Conservation (phyloP, 2,113 vertebrate species). For the Ciconia maguari region DNA sequence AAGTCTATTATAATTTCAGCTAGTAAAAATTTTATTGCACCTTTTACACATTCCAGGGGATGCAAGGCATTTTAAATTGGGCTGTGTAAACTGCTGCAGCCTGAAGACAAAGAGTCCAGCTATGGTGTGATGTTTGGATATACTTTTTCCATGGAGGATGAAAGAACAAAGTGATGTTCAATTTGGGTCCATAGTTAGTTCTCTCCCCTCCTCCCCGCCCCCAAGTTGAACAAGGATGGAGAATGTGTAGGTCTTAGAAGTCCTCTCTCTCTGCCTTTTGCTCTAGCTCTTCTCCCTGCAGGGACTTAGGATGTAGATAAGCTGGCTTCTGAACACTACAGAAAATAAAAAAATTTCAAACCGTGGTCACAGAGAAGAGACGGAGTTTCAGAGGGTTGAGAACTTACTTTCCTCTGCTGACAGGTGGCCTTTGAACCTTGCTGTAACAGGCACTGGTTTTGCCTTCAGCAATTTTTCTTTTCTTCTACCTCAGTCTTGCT, state of each 20-base stretch:
- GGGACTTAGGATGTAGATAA: not conserved
- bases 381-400: not conserved
- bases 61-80: not conserved
- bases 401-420: not conserved
- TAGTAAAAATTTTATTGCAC: not conserved
- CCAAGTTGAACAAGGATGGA: not conserved
- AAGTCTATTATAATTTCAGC: slow-evolving; percentile 1
- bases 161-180: not conserved
- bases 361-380: not conserved
- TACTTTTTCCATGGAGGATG: not conserved
- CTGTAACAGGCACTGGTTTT: not conserved
- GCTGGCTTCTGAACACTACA: not conserved
- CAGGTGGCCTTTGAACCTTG: not conserved
- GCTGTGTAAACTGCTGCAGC: not conserved
- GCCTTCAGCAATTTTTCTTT: not conserved
- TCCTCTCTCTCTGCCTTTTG: not conserved
- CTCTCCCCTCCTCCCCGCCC: not conserved
- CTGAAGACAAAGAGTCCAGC: not conserved
- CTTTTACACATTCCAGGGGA: not conserved
- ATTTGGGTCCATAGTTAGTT: not conserved
- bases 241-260: not conserved
- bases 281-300: not conserved
- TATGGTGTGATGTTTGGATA: not conserved
- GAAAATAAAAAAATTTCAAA: not conserved
- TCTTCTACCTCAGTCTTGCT: not conserved